Evolutionary conservation across 2,888 invertebrate genomes (phyloP).

Genomic region (Sinhomidia bicolor): DNA sequence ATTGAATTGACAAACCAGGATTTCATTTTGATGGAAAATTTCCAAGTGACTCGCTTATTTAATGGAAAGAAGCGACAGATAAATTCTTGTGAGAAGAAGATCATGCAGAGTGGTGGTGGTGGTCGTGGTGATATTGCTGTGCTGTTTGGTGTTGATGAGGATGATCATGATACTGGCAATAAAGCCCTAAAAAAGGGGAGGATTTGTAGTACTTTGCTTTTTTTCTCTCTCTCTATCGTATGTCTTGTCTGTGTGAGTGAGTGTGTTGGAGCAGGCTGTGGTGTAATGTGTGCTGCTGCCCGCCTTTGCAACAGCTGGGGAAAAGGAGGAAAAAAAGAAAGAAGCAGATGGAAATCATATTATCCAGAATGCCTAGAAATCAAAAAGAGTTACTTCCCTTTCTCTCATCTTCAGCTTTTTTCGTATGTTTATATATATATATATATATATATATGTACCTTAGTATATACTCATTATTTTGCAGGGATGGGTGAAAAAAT

Average conservation of each 20-base stretch:
- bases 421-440: conserved; percentile 9
- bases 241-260: neutral
- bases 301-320: conserved; percentile 71
- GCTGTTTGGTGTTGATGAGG: neutral
- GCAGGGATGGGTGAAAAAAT: too few relatives aligned
- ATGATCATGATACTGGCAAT: neutral
- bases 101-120: conserved; percentile 1
- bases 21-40: conserved; percentile 72
- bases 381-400: conserved; percentile 68
- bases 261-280: conserved; percentile 20
- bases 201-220: conserved; percentile 36
- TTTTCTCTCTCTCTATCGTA: neutral
- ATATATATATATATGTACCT: too few relatives aligned
- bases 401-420: conserved; percentile 52
- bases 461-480: too few relatives aligned
- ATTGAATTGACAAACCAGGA: conserved; percentile 1
- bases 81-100: conserved; percentile 59
- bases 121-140: neutral
- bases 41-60: conserved; percentile 66
- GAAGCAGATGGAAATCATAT: conserved; percentile 73
- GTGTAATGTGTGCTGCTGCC: too few relatives aligned
- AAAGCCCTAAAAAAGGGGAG: conserved; percentile 9
- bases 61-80: conserved; percentile 52
- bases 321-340: conserved; percentile 39
- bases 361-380: conserved; percentile 69